phyloP scores from a whole-genome alignment of 2,113 vertebrate species.

The zebrafish (Danio rerio) region GRCz12tu NC_133196.1:33778001-33778500 shows the following conservation, averaged over 20 bases:
- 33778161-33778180: conserved; percentile 29
- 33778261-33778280: conserved; percentile 22
- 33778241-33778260: conserved; percentile 9
- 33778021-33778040: neutral
- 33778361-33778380: neutral
- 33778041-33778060: neutral
- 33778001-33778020: neutral
- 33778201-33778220: conserved; percentile 29
- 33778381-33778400: neutral
- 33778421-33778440: neutral
- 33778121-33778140: neutral
- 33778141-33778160: conserved; percentile 5
- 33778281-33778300: conserved; percentile 11
- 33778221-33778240: conserved; percentile 14
- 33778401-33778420: neutral
- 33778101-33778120: neutral
- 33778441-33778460: neutral
- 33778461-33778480: neutral
- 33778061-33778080: too few species aligned
- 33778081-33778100: neutral
- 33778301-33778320: neutral
- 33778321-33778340: conserved; percentile 7
- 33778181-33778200: conserved; percentile 43
- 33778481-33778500: too few species aligned
- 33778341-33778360: neutral